Conservation (phyloP, 92 coral and sea anemone species). For the Epizoanthus stellaris region DNA sequence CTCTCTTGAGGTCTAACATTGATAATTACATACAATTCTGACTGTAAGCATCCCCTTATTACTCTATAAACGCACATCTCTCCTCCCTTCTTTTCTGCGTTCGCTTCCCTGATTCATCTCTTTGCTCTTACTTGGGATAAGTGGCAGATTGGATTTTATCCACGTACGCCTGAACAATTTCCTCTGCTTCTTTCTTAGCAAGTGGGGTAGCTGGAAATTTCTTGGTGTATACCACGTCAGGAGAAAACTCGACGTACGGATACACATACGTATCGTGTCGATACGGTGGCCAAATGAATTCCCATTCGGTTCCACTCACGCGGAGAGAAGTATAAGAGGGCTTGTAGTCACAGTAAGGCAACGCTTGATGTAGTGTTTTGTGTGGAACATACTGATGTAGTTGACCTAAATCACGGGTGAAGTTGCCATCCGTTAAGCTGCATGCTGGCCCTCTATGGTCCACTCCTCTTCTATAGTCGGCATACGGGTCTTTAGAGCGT, state of each 20-base stretch:
- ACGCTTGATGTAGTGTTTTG: background rate
- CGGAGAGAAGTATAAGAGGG: constrained; percentile 8
- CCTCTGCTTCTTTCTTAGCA: constrained; percentile 40
- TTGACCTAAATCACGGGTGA: background rate
- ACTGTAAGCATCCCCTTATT: background rate
- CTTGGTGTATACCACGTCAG: background rate
- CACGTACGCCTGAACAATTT: constrained; percentile 35
- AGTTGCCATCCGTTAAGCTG: background rate
- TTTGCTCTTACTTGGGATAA: no score
- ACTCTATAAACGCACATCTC: no score
- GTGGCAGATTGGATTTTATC: constrained; percentile 6
- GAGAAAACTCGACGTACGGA: background rate
- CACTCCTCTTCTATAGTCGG: background rate
- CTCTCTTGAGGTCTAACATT: no score
- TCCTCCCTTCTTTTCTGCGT: no score
- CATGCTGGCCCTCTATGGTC: constrained; percentile 7
- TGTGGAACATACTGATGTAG: constrained; percentile 4
- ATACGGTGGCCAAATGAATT: constrained; percentile 10
- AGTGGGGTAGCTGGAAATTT: constrained; percentile 39
- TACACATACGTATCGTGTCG: constrained; percentile 10
- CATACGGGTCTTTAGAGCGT: background rate
- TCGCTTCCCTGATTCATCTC: no score
- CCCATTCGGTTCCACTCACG: background rate
- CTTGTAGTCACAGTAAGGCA: constrained; percentile 29
- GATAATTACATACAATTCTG: no score